Evolutionary conservation across 2,888 invertebrate species (phyloP).

Genomic region (Pristionchus maxplancki): DNA sequence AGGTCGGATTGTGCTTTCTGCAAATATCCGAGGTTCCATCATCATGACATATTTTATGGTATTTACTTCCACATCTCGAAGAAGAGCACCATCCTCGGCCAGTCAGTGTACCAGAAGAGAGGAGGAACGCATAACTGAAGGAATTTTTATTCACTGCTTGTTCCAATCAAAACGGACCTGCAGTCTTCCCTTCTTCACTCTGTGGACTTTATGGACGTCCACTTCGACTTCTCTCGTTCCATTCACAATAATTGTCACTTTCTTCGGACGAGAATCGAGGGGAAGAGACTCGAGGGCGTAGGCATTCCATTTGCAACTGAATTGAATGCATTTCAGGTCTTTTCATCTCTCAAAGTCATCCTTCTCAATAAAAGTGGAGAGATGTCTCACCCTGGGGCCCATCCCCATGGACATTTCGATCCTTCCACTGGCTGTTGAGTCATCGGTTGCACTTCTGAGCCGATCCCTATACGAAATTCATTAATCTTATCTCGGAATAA

Average conservation of each 20-base stretch:
- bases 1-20: slow-evolving; percentile 34
- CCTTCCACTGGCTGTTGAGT: not conserved
- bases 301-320: slow-evolving; percentile 33
- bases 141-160: not conserved
- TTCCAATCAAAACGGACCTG: not conserved
- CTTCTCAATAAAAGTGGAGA: not conserved
- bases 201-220: not conserved
- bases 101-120: slow-evolving; percentile 42
- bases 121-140: slow-evolving; percentile 12
- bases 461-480: not conserved
- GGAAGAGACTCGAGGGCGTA: not conserved
- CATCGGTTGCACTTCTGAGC: not conserved
- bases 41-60: no score
- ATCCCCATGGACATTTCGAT: slow-evolving; percentile 21
- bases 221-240: slow-evolving; percentile 16
- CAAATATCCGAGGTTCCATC: not conserved
- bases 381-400: not conserved
- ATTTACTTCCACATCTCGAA: slow-evolving; percentile 27
- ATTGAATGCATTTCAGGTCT: not conserved
- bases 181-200: not conserved
- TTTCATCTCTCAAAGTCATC: no score
- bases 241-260: slow-evolving; percentile 1
- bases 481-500: not conserved
- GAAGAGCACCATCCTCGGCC: slow-evolving; percentile 22
- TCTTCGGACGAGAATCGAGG: not conserved